Percentiles rank a stretch among this genome's conserved stretches.
Evolutionary conservation across 2,113 vertebrate genomes (phyloP).

Genomic region (Cyanoderma ruficeps): DNA sequence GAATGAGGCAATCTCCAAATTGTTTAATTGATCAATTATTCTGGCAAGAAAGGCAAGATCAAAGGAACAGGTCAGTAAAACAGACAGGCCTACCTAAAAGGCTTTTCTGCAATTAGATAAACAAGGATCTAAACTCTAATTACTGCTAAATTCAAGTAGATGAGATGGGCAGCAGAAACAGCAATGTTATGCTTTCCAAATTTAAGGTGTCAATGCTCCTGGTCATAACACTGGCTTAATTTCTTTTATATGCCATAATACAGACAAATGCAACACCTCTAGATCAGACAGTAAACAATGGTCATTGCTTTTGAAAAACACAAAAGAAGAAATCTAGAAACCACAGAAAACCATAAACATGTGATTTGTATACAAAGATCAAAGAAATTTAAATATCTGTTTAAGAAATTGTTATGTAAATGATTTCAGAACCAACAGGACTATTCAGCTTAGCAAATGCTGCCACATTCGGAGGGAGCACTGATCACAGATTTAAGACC

Average conservation of each 20-base stretch:
- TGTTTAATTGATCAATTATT: slow-evolving; percentile 86
- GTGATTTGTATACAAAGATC: background rate
- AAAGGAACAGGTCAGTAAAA: background rate
- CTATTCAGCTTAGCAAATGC: background rate
- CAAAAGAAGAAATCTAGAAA: background rate
- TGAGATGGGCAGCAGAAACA: background rate
- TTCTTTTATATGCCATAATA: background rate
- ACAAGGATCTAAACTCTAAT: background rate
- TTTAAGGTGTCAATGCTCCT: background rate
- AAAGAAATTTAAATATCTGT: background rate
- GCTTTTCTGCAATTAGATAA: background rate
- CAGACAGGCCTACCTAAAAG: background rate
- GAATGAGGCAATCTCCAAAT: slow-evolving; percentile 88
- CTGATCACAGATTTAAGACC: background rate
- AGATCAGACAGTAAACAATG: background rate
- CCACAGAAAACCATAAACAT: background rate
- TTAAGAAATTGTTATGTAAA: background rate
- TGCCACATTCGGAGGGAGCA: background rate
- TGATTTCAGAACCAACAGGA: background rate
- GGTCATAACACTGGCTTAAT: background rate
- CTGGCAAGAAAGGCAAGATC: slow-evolving; percentile 63
- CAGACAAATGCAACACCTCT: background rate
- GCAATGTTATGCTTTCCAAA: background rate
- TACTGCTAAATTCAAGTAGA: background rate
- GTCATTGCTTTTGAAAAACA: background rate